Conservation (phyloP, 1,140 invertebrate species). For the Caenorhabditis remanei region DNA sequence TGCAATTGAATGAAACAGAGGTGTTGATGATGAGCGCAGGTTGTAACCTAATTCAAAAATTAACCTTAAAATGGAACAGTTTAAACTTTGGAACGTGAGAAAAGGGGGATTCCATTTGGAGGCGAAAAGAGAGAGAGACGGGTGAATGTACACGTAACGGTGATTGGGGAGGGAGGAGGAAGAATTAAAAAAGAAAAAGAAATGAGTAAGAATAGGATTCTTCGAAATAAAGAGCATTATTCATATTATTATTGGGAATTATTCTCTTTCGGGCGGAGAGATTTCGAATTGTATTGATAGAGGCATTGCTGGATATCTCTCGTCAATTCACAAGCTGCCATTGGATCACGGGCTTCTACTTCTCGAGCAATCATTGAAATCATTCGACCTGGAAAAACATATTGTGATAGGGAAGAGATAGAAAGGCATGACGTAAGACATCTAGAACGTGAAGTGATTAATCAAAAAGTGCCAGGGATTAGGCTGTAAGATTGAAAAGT, state of each 20-base stretch:
- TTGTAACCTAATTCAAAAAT: background rate
- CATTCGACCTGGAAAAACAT: background rate
- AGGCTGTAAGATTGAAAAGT: background rate
- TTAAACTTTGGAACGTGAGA: no score
- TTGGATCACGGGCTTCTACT: conserved; percentile 14
- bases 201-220: background rate
- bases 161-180: background rate
- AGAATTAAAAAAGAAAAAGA: background rate
- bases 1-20: background rate
- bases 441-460: background rate
- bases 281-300: background rate
- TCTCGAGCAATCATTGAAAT: background rate
- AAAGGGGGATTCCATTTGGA: no score
- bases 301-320: background rate
- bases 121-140: no score
- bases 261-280: background rate
- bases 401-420: background rate
- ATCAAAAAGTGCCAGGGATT: background rate
- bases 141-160: no score
- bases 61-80: no score
- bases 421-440: background rate
- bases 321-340: background rate
- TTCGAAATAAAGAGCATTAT: no score
- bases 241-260: background rate
- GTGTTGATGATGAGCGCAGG: background rate